Base-by-base conservation (phyloP, 2,113 vertebrate species). In the Ciconia boyciana region DNA sequence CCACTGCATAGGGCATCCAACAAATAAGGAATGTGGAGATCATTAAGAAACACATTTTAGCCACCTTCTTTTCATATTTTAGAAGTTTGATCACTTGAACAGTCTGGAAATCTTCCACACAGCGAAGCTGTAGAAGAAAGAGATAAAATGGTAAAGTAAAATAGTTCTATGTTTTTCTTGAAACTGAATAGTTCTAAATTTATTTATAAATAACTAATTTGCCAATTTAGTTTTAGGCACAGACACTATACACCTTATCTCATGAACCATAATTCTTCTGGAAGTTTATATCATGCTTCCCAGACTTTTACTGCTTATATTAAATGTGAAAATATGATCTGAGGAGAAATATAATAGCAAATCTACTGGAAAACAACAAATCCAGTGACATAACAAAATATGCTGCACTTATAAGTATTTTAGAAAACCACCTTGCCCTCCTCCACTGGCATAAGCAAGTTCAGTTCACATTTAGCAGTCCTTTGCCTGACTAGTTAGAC, bases 1-100 rank as follows among this genome's bases (percentile, higher is more conserved):
- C 98, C 7, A 99, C 98, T 5, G 99, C 98, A 69, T 99, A 99
- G 62, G 99, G 99, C 55, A 99, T 99, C 99, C 99, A 99, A 70
- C 98, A 99, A 93, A 99, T 84, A 96, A 99, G 98, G 95, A 99
- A 99, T 1, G 98, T 98, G 89, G 97, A 97, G 68, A 99, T 99
- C 99, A 99, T 99, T 70, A 99, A 94, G 81, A 99, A 98, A 93
- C 99, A 99, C 99, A 99, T 99, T 77, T 98, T 98, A 4, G 99
- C 98, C 70, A 99, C 97, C 95, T 99, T 99, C 96, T 99, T 99
- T 98, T 99, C 99, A 16, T 99, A 99, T 72, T 98, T 98, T 95
- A 99, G 95, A 96, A 99, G 98, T 96, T 98, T 99, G 91, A 99
- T 98, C 72, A 98, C 98, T 98, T 99, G 99, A 89, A 98, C 93